Base-by-base conservation (phyloP, 2,113 vertebrate species). In the Campylomormyrus numenius region DNA sequence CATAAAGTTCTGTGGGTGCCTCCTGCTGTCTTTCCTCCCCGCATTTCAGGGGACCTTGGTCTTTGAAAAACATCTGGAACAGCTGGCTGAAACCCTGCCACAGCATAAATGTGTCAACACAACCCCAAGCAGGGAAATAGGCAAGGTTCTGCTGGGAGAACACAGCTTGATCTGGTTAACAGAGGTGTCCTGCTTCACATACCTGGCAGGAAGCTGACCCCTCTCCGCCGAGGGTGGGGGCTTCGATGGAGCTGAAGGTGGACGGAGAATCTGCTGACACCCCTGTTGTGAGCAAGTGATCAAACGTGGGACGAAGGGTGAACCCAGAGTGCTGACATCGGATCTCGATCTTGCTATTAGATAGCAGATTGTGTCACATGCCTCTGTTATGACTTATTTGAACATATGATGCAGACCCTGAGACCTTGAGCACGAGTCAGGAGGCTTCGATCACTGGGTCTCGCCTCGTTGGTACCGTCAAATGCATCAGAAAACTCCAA, bases 141-240 rank as follows among this genome's bases (percentile, higher is more conserved):
- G 35, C 39, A 42, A 3, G 15, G 74, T 80, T 80, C 74, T 19
- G 35, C 35, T 80, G 74, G 74, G 74, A 80, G 15, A 80, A 17
- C 74, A 80, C 74, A 42, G 74, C 74, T 80, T 80, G 74, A 80
- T 80, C 74, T 80, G 74, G 35, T 80, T 80, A 80, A 42, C 74
- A 80, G 74, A 17, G 35, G 74, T 19, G 35, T 80, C 74, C 74
- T 80, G 74, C 31, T 80, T 80, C 74, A 17, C 15, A 42, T 80
- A 42, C 35, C 74, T 80, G 74, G 74, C 74, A 39, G 35, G 74
- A 42, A 19, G 13, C 31, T 80, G 74, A 80, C 35, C 35, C 74
- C 5, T 19, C 17, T 35, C 74, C 19, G 15, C 74, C 15, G 2
- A 80, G 74, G 74, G 35, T 13, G 15, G 31, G 74, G 17, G 31